Conservation (phyloP, 2,888 invertebrate genomes). For the Nowickia ferox region DNA sequence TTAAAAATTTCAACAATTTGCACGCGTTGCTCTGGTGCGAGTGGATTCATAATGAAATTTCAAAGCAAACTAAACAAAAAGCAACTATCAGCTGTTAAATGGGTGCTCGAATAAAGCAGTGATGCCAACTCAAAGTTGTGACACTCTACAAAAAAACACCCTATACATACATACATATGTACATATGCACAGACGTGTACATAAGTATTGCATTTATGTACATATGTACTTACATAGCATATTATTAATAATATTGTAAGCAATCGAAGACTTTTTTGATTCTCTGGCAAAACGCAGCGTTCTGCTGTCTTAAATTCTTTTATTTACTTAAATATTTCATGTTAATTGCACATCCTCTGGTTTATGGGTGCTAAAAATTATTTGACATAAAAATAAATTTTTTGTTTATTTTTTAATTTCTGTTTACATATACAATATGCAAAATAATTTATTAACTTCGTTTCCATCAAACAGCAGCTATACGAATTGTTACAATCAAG, state of each 20-base stretch:
- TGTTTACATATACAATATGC: constrained; percentile 28
- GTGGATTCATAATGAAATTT: too few relatives aligned
- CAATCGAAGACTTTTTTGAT: background rate
- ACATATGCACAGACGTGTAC: too few relatives aligned
- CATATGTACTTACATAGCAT: too few relatives aligned
- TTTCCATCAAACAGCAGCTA: constrained; percentile 60
- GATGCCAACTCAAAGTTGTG: too few relatives aligned
- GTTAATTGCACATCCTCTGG: constrained; percentile 23
- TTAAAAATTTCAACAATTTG: too few relatives aligned
- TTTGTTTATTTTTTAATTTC: constrained; percentile 19
- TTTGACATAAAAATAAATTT: constrained; percentile 47
- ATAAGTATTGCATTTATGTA: too few relatives aligned
- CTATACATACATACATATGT: too few relatives aligned
- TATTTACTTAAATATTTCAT: constrained; percentile 27
- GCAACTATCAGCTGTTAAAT: too few relatives aligned
- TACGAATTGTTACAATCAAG: constrained; percentile 54
- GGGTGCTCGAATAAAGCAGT: too few relatives aligned
- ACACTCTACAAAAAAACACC: too few relatives aligned
- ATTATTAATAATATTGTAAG: background rate
- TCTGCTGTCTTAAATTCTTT: constrained; percentile 28
- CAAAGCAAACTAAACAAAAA: too few relatives aligned
- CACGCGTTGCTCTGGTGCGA: too few relatives aligned
- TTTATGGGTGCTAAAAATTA: constrained; percentile 61
- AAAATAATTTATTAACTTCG: constrained; percentile 61
- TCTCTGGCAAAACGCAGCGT: background rate